phyloP scores from a whole-genome alignment of 2,113 vertebrate genomes.

The Salminus brasiliensis region DNA sequence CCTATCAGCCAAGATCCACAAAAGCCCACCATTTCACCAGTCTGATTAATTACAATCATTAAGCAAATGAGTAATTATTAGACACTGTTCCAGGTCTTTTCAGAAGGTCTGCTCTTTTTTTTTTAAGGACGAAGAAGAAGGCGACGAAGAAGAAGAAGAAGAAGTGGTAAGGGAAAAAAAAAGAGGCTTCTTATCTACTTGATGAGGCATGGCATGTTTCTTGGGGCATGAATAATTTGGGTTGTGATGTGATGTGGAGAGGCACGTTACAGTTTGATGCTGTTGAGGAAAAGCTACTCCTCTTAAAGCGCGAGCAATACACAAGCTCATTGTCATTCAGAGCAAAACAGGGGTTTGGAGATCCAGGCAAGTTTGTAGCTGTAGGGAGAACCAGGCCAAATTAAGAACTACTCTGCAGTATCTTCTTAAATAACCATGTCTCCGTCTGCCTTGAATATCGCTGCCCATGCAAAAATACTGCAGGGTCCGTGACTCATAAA shows the following conservation, averaged over 20 bases:
- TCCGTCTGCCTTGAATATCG: constrained; percentile 22
- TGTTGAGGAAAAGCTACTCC: background rate
- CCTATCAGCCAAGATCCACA: background rate
- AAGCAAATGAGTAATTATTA: constrained; percentile 28
- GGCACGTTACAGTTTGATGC: constrained; percentile 13
- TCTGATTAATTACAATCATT: constrained; percentile 39
- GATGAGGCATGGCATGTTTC: constrained; percentile 36
- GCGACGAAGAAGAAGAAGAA: background rate
- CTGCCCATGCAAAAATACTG: constrained; percentile 15
- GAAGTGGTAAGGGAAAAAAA: background rate
- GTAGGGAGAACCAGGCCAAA: background rate
- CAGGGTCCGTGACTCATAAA: background rate
- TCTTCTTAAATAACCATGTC: constrained; percentile 23
- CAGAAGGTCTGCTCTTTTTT: constrained; percentile 13
- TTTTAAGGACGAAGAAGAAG: background rate
- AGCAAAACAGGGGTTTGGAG: background rate
- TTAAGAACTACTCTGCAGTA: background rate
- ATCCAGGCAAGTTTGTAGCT: background rate
- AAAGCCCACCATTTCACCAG: constrained; percentile 8
- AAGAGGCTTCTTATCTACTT: constrained; percentile 1
- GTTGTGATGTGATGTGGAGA: constrained; percentile 16
- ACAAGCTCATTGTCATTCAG: constrained; percentile 20
- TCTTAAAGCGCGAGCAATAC: background rate
- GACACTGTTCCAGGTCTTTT: constrained; percentile 14
- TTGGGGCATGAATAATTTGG: constrained; percentile 35